These are phyloP conservation scores for Heliocidaris erythrogramma DNA, from an alignment of 35 echinoderm and acorn worm genomes.

Conservation along the genomic window DNA sequence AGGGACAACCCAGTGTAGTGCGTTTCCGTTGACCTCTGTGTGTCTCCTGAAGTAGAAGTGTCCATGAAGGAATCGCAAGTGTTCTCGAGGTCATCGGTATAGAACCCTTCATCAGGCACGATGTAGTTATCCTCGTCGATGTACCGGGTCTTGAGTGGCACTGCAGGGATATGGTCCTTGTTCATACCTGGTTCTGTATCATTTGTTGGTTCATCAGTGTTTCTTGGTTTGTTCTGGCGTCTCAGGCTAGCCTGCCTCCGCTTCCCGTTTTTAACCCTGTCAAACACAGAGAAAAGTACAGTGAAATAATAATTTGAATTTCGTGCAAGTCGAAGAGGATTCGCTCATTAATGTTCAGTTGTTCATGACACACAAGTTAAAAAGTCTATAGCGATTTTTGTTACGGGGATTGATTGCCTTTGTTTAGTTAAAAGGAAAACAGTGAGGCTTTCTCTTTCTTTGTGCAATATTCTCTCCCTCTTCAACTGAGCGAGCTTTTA, in stretches of 20 bases:
- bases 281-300: background rate
- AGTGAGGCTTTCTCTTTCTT: too few species aligned
- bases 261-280: background rate
- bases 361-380: too few species aligned
- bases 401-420: too few species aligned
- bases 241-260: background rate
- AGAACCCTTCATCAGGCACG: conserved; percentile 35
- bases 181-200: background rate
- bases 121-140: conserved; percentile 45
- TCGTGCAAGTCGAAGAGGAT: too few species aligned
- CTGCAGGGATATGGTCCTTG: background rate
- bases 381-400: too few species aligned
- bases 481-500: too few species aligned
- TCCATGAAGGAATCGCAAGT: conserved; percentile 23
- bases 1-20: background rate
- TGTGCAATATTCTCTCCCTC: too few species aligned
- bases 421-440: too few species aligned
- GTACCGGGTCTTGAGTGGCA: background rate
- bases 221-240: background rate
- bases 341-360: too few species aligned
- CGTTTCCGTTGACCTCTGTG: background rate
- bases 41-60: background rate
- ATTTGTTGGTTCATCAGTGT: background rate
- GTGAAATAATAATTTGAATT: too few species aligned
- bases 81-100: background rate